Base-by-base conservation (phyloP, 2,888 invertebrate species). In the Asteroscopus sphinx region DNA sequence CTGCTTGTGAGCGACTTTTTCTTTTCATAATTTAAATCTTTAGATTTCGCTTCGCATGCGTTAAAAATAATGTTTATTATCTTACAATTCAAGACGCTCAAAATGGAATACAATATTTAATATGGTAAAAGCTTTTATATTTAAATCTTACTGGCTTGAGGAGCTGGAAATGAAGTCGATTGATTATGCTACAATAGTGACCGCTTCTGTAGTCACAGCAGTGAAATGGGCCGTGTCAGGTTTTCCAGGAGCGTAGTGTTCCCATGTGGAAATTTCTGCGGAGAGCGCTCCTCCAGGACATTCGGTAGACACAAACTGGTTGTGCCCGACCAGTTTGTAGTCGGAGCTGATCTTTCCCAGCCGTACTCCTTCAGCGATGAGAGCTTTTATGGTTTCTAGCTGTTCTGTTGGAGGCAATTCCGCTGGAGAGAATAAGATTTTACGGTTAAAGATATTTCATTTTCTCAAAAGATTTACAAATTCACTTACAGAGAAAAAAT, bases 231-330 rank as follows among this genome's bases (percentile, higher is more conserved):
- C 32, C 12, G 76, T 70, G n/a, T 47, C 42, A 8, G 65, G 56
- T 6, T 48, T 59, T 3, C 75, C 79, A 0, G 80, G 64, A 0
- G 71, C 60, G 44, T 77, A 95, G 68, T 96, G 94, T 0, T 95
- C 91, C 97, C 97, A 97, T 0, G 89, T 94, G 1, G 94, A 88
- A 40, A 97, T 96, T 70, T 96, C 95, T 3, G 92, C 77, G 62
- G 95, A 94, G 0, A 97, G 89, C 0, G 94, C 90, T 2, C 90
- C 91, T 0, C 97, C 97, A 0, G 97, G 97, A 68, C 97, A 97
- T 68, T 96, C 96, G 0, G 97, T 97, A 0, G 73, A 13, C 82
- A 79, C 83, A 1, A 82, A 79, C 61, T 92, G 92, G 1, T 73
- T 86, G 83, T 97, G 97, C 0, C 96, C 97, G 12, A 96, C 88